Base-by-base conservation (phyloP, 2,888 invertebrate genomes). In the Falcaria lacertinaria region DNA sequence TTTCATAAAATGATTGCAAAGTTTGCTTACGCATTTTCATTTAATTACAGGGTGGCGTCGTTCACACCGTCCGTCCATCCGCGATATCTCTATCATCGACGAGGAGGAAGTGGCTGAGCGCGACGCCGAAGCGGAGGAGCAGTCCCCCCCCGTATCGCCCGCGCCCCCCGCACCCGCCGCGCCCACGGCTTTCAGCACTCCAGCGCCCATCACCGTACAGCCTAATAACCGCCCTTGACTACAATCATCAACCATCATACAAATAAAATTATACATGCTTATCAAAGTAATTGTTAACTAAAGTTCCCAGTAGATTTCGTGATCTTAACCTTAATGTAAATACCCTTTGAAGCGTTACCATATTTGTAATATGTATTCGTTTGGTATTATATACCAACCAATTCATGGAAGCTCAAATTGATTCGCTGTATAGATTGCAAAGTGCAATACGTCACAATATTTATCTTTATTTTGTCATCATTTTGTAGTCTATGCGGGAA, bases 31-130 rank as follows among this genome's bases (percentile, higher is more conserved):
- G 19, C 6, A 19, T 19, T 19, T 39, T 5, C 15, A 15, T 39
- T 39, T 38, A 7, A 2, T 38, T 19, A 4, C 22, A 85, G 94
- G 94, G 44, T 96, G 96, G 96, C 91, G 94, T 14, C 91, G 95
- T 54, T 93, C 94, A 39, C 94, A 96, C 68, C 90, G 95, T 47
- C 96, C 95, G 2, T 96, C 96, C 0, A 94, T 96, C 43, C 91
- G 96, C 38, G 96, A 96, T 74, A 96, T 96, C 50, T 95, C 95
- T 52, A 96, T 96, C 74, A 95, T 95, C 72, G 94, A 95, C 66
- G 95, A 96, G 69, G 94, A 94, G 62, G 95, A 95, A 54, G 91
- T 94, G 54, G 91, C 91, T 16, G 94, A 93, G 48, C 75, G 79
- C 3, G 89, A 86, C 50, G 80, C 77, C 11, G 89, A 87, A 53